Conservation (phyloP, 64 coral and sea anemone species). For the Stichodactyla helianthus region DNA sequence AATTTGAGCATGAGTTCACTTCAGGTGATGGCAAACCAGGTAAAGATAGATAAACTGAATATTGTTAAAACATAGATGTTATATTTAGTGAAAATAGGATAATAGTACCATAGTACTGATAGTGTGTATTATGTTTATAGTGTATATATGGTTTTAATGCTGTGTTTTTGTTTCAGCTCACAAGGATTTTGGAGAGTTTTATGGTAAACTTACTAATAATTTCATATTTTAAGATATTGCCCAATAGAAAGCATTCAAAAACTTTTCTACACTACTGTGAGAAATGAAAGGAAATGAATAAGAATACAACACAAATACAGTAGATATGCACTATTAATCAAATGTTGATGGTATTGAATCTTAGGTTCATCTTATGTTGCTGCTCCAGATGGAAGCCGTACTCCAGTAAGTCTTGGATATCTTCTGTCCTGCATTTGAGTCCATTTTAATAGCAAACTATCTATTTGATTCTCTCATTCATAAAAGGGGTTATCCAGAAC, state of each 20-base stretch:
- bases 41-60: not conserved
- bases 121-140: not conserved
- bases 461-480: not conserved
- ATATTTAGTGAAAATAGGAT: no score
- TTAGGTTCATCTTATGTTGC: slow-evolving; percentile 88
- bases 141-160: not conserved
- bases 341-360: not conserved
- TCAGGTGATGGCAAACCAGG: slow-evolving; percentile 99
- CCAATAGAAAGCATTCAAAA: no score
- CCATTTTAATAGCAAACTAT: not conserved
- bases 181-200: slow-evolving; percentile 98
- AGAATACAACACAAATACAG: no score
- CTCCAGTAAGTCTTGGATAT: slow-evolving; percentile 57
- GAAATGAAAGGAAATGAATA: no score
- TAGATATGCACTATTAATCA: not conserved
- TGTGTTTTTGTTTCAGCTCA: slow-evolving; percentile 61
- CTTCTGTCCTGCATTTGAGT: not conserved
- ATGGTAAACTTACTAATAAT: slow-evolving; percentile 63
- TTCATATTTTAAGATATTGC: not conserved
- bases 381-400: slow-evolving; percentile 91
- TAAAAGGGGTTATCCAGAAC: slow-evolving; percentile 74
- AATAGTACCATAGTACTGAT: no score
- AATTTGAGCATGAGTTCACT: slow-evolving; percentile 95
- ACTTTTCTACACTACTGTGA: no score
- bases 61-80: no score